Percentiles rank a stretch among this genome's conserved stretches.
These are phyloP conservation scores for Thaleichthys pacificus DNA, from an alignment of 2,797 vertebrate species.

Conservation along the genomic window DNA sequence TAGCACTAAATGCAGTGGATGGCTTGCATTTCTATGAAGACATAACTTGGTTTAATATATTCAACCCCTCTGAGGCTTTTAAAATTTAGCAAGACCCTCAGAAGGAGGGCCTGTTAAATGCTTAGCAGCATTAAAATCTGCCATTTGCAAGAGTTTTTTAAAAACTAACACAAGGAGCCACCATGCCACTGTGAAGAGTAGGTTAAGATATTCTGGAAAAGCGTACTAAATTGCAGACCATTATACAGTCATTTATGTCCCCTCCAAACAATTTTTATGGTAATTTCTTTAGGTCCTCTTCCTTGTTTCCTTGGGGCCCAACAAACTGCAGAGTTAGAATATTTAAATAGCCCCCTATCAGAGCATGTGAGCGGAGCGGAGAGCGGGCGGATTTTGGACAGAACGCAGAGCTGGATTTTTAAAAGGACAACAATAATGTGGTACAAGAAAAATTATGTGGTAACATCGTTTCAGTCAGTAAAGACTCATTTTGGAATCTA, in stretches of 20 bases:
- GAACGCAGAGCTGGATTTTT: too few relatives aligned
- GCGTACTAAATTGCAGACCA: slow-evolving; percentile 55
- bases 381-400: too few relatives aligned
- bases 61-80: slow-evolving; percentile 21
- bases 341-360: slow-evolving; percentile 24
- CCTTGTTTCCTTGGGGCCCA: slow-evolving; percentile 15
- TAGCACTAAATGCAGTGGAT: slow-evolving; percentile 7
- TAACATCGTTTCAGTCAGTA: too few relatives aligned
- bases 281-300: slow-evolving; percentile 30
- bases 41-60: slow-evolving; percentile 19
- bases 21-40: not conserved
- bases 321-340: slow-evolving; percentile 19
- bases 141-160: slow-evolving; percentile 38
- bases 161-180: slow-evolving; percentile 33
- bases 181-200: slow-evolving; percentile 28
- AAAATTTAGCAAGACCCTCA: slow-evolving; percentile 15
- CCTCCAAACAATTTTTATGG: slow-evolving; percentile 35
- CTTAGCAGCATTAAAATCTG: slow-evolving; percentile 34
- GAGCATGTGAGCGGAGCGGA: too few relatives aligned
- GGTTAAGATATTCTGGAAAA: slow-evolving; percentile 61
- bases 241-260: slow-evolving; percentile 59
- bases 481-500: too few relatives aligned
- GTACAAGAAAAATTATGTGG: too few relatives aligned
- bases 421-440: too few relatives aligned
- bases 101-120: slow-evolving; percentile 22